Conservation (phyloP, 1,140 invertebrate genomes). For the Harpegnathos saltator region DNA sequence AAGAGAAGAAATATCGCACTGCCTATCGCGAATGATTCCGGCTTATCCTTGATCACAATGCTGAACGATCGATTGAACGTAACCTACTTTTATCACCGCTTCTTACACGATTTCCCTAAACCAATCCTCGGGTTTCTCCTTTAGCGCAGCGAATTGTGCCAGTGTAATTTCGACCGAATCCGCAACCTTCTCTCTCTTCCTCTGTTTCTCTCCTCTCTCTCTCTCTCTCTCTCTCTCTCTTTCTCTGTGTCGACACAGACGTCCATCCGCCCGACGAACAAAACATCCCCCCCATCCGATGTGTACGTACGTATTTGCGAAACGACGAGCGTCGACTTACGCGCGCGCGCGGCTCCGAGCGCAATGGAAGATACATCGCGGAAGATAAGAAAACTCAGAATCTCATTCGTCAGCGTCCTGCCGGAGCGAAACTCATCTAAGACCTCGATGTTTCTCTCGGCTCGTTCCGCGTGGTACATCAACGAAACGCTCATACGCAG, state of each 20-base stretch:
- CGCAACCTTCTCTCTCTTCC: background rate
- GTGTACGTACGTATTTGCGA: slow-evolving; percentile 25
- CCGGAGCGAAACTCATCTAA: slow-evolving; percentile 13
- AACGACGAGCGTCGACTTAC: background rate
- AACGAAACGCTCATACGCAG: slow-evolving; percentile 34
- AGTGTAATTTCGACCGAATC: slow-evolving; percentile 60
- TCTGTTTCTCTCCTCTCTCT: background rate
- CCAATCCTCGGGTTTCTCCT: slow-evolving; percentile 69
- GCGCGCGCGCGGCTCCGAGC: slow-evolving; percentile 37
- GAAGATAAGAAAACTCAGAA: slow-evolving; percentile 68
- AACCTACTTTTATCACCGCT: slow-evolving; percentile 61
- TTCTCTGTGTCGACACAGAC: slow-evolving; percentile 11
- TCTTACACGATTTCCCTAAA: slow-evolving; percentile 57
- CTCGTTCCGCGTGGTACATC: slow-evolving; percentile 22
- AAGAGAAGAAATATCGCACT: slow-evolving; percentile 27
- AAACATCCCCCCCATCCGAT: background rate
- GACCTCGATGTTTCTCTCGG: slow-evolving; percentile 16
- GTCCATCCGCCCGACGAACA: slow-evolving; percentile 28
- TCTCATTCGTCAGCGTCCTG: slow-evolving; percentile 34
- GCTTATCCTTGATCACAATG: slow-evolving; percentile 72
- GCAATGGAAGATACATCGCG: slow-evolving; percentile 78
- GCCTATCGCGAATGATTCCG: slow-evolving; percentile 19
- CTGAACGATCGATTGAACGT: slow-evolving; percentile 47
- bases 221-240: background rate
- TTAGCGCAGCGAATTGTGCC: slow-evolving; percentile 58